Evolutionary conservation across 2,113 vertebrate species (phyloP), one percentile per base, ranked within the genome.

Genomic region (Uria lomvia): DNA sequence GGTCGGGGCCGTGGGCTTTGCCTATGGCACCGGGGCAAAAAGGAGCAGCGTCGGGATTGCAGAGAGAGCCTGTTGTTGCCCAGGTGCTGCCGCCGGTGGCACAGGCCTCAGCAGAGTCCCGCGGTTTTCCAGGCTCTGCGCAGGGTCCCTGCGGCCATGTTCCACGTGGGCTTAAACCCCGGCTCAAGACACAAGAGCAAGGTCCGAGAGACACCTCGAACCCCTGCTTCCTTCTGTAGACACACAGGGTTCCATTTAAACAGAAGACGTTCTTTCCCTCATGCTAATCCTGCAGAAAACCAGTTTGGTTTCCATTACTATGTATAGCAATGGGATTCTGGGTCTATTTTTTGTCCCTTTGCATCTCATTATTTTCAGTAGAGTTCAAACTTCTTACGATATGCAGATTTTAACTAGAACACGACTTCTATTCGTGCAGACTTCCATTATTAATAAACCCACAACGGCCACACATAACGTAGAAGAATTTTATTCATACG

Each of bases 401-500:
- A 91, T 26, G 68, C 93, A 95, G 85, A 92, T 94, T 94, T 93
- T 52, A 95, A 92, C 42, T 56, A 75, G 80, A 88, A 79, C 77
- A 66, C 34, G 67, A 87, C 94, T 86, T 79, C 66, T 79, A n/a
- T 53, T 95, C 74, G 56, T 29, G 62, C 55, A 88, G 81, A 58
- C 34, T 81, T 38, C 76, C 92, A 68, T 59, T 88, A 89, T 70
- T 49, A 96, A 91, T 42, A 94, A 95, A 91, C 30, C 50, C 88
- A 96, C 92, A 86, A 73, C 4, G 19, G 72, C 73, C 27, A 2
- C 72, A 67, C 59, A 50, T 55, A 83, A 94, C 12, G n/a, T 94
- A 94, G 92, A 97, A 95, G 82, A 93, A 91, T 90, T 98, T 97
- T 97, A 96, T 97, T 97, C 91, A 94, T 53, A 87, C 77, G 2